A percentile compares a stretch with the other conserved stretches of the same genome.
phyloP scores from a whole-genome alignment of 2,113 vertebrate species.

The Rallus limicola region DNA sequence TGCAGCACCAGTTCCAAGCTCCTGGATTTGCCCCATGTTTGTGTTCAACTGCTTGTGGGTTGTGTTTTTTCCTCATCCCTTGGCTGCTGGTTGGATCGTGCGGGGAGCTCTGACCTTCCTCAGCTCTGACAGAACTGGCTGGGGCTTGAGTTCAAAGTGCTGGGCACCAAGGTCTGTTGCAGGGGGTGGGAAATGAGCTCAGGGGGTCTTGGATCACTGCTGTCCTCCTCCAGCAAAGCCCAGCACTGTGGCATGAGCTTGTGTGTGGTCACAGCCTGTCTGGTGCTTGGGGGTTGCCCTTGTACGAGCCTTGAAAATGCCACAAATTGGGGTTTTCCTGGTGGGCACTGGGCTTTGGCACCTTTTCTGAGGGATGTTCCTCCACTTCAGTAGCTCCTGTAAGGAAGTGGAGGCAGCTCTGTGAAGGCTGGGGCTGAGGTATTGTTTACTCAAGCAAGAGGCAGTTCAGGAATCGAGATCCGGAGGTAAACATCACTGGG shows the following conservation, averaged over 20 bases:
- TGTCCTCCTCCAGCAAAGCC: not conserved
- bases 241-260: not conserved
- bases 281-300: not conserved
- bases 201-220: not conserved
- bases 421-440: not conserved
- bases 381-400: not conserved
- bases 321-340: not conserved
- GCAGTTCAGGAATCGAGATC: not conserved
- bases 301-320: not conserved
- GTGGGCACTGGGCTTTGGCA: not conserved
- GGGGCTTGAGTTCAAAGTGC: not conserved
- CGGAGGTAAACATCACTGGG: accelerated
- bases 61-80: not conserved
- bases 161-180: not conserved
- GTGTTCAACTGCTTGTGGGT: not conserved
- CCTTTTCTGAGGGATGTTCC: not conserved
- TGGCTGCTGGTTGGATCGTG: not conserved
- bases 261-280: not conserved
- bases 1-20: not conserved
- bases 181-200: accelerated
- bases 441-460: not conserved
- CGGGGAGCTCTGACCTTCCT: not conserved
- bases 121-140: not conserved
- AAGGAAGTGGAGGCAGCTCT: not conserved
- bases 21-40: not conserved